Percentiles rank a stretch among this genome's conserved stretches.
These are phyloP conservation scores for Parnassius glacialis DNA, from an alignment of 2,888 invertebrate genomes.

Conservation along the genomic window DNA sequence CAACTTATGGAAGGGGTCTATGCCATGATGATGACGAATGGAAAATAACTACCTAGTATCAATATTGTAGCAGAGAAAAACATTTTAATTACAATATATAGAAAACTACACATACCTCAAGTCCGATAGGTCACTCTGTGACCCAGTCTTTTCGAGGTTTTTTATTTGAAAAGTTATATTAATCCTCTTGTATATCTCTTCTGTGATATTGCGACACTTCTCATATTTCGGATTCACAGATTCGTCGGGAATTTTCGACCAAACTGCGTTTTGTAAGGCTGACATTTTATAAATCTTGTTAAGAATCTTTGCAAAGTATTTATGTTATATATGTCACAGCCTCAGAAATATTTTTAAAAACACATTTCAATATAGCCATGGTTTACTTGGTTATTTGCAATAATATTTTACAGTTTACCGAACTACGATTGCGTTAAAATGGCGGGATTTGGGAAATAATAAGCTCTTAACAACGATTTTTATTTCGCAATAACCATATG, in stretches of 20 bases:
- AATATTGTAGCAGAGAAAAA: no score
- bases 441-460: conserved; percentile 32
- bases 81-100: no score
- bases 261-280: conserved; percentile 53
- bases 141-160: conserved; percentile 59
- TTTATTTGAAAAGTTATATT: conserved; percentile 75
- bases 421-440: conserved; percentile 26
- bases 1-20: no score
- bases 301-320: conserved; percentile 51
- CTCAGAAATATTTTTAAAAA: conserved; percentile 39
- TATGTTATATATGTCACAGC: conserved; percentile 35
- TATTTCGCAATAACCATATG: conserved; percentile 2
- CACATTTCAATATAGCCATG: conserved; percentile 52
- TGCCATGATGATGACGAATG: no score
- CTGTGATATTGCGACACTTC: conserved; percentile 72
- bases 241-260: conserved; percentile 50
- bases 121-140: conserved; percentile 63
- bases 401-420: conserved; percentile 42
- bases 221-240: conserved; percentile 62
- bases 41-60: no score
- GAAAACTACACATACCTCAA: conserved; percentile 49
- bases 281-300: conserved; percentile 55
- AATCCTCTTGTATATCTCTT: conserved; percentile 75
- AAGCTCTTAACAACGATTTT: neutral
- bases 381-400: conserved; percentile 30